A percentile compares a stretch with the other conserved stretches of the same genome.
phyloP scores from a whole-genome alignment of 92 coral and sea anemone genomes.

The Zoanthus sansibaricus region DNA sequence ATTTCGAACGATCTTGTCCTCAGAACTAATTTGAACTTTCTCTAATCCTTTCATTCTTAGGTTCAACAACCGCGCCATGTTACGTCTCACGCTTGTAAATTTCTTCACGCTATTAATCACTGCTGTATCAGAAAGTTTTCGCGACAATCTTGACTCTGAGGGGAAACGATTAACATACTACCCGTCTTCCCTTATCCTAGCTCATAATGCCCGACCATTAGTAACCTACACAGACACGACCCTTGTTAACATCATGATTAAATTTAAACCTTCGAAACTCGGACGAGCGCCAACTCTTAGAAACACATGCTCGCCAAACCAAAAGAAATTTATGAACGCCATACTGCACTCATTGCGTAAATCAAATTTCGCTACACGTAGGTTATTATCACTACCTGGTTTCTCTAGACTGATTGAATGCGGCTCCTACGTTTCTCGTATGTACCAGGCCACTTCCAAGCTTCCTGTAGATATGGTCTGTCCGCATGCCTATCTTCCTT shows the following conservation, averaged over 20 bases:
- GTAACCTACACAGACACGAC: not conserved
- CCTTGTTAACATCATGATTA: constrained; percentile 6
- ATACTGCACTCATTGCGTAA: not conserved
- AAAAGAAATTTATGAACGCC: not conserved
- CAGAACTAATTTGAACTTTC: not conserved
- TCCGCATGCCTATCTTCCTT: not conserved
- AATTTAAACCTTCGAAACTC: constrained; percentile 10
- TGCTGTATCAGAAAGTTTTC: not conserved
- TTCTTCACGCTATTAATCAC: not conserved
- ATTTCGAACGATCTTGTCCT: not conserved
- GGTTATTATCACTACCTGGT: constrained; percentile 16
- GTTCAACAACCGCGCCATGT: not conserved
- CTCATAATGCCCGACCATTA: constrained; percentile 8
- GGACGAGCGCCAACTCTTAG: not conserved
- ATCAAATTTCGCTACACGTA: not conserved
- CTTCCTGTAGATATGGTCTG: not conserved
- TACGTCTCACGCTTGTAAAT: not conserved
- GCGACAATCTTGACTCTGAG: constrained; percentile 11
- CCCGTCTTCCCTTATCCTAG: constrained; percentile 16
- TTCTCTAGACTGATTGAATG: constrained; percentile 12
- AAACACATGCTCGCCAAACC: constrained; percentile 7
- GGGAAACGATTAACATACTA: constrained; percentile 22
- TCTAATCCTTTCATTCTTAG: not conserved
- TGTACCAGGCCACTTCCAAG: not conserved
- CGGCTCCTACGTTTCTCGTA: not conserved